phyloP scores from a whole-genome alignment of 2,113 vertebrate genomes.

The Psittacara wagleri region DNA sequence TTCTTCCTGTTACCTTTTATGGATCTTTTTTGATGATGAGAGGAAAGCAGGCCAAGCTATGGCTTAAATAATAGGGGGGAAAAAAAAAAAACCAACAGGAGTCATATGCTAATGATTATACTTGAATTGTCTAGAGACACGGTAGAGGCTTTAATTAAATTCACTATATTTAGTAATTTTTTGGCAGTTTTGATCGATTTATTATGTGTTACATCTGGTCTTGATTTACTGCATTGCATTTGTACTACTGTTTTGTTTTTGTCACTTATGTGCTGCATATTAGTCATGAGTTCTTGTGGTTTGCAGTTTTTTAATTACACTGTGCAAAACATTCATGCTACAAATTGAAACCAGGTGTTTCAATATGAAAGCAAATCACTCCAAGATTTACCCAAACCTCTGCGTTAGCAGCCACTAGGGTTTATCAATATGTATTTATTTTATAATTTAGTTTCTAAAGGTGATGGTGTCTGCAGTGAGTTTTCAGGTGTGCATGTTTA shows the following conservation, averaged over 20 bases:
- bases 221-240: conserved; percentile 60
- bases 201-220: conserved; percentile 61
- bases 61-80: rapidly evolving
- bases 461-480: neutral
- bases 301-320: conserved; percentile 14
- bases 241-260: conserved; percentile 56
- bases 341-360: conserved; percentile 37
- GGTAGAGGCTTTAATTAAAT: conserved; percentile 68
- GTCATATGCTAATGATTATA: neutral
- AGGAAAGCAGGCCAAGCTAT: neutral
- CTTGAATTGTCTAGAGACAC: neutral
- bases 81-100: neutral
- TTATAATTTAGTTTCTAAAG: neutral
- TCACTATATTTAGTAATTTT: conserved; percentile 52
- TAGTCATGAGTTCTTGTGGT: conserved; percentile 18
- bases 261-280: neutral
- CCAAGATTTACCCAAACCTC: neutral
- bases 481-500: neutral
- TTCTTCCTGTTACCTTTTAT: neutral
- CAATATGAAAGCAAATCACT: conserved; percentile 11
- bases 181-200: conserved; percentile 69
- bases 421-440: neutral
- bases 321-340: neutral
- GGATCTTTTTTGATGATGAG: neutral
- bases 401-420: neutral